These are phyloP conservation scores for Lepus europaeus DNA, from an alignment of 2,113 vertebrate species.

Conservation along the genomic window DNA sequence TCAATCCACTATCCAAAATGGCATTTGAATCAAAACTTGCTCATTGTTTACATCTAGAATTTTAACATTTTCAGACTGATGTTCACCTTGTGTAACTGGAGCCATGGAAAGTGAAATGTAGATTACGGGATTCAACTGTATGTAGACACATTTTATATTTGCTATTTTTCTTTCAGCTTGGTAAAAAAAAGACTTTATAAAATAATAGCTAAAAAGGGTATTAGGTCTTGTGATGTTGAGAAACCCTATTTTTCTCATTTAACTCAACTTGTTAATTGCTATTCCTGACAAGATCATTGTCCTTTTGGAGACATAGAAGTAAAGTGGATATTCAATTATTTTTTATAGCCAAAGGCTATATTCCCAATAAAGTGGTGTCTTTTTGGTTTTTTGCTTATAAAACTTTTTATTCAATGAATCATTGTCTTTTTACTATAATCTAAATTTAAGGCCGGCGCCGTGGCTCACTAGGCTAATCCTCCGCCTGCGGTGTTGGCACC, in stretches of 20 bases:
- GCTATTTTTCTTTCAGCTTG: not conserved
- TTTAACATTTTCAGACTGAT: not conserved
- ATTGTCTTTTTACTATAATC: too few relatives aligned
- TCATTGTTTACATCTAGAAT: not conserved
- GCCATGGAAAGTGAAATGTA: not conserved
- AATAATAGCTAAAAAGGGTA: not conserved
- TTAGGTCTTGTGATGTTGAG: not conserved
- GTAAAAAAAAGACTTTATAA: not conserved
- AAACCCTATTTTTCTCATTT: not conserved
- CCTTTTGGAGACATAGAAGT: not conserved
- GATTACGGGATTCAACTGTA: not conserved
- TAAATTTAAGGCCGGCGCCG: too few relatives aligned
- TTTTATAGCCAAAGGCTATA: too few relatives aligned
- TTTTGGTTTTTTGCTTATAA: too few relatives aligned
- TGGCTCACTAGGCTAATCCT: too few relatives aligned
- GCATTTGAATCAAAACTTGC: not conserved
- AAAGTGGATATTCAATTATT: not conserved
- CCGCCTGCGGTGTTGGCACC: too few relatives aligned
- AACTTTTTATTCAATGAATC: too few relatives aligned
- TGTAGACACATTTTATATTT: not conserved
- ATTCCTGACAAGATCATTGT: not conserved
- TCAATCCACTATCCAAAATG: not conserved
- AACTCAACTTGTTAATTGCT: not conserved
- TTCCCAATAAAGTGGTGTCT: too few relatives aligned
- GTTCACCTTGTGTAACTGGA: not conserved